These are phyloP conservation scores for Junonia oenone DNA, from an alignment of 2,888 invertebrate genomes.

Conservation along the genomic window DNA sequence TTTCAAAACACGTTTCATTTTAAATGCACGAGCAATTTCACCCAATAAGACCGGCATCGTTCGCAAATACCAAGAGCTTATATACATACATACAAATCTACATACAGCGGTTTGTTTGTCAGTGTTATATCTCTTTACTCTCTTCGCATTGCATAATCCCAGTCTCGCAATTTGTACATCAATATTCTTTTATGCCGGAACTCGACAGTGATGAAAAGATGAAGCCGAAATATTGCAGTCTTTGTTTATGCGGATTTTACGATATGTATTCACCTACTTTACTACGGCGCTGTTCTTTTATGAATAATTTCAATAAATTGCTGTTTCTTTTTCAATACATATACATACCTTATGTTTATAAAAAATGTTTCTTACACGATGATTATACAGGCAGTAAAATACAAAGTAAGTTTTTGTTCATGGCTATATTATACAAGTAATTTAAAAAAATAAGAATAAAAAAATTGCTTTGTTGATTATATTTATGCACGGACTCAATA, in stretches of 20 bases:
- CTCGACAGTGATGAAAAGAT: slow-evolving; percentile 8
- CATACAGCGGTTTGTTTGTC: background rate
- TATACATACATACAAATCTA: background rate
- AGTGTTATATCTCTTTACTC: background rate
- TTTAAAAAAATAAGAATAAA: too few species aligned
- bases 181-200: slow-evolving; percentile 8
- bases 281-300: background rate
- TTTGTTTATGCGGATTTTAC: slow-evolving; percentile 13
- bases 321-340: background rate
- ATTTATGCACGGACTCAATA: too few species aligned
- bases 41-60: background rate
- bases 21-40: background rate
- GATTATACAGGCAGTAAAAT: too few species aligned
- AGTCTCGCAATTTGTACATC: background rate
- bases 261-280: slow-evolving; percentile 7
- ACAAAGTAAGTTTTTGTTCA: too few species aligned
- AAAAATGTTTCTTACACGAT: background rate
- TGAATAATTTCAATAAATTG: background rate
- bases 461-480: too few species aligned
- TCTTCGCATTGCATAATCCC: slow-evolving; percentile 1
- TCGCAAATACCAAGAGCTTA: background rate
- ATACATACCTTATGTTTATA: background rate
- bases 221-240: slow-evolving; percentile 6
- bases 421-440: too few species aligned
- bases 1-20: background rate